These are phyloP conservation scores for Fringilla coelebs DNA, from an alignment of 2,797 vertebrate genomes.

Conservation along the genomic window DNA sequence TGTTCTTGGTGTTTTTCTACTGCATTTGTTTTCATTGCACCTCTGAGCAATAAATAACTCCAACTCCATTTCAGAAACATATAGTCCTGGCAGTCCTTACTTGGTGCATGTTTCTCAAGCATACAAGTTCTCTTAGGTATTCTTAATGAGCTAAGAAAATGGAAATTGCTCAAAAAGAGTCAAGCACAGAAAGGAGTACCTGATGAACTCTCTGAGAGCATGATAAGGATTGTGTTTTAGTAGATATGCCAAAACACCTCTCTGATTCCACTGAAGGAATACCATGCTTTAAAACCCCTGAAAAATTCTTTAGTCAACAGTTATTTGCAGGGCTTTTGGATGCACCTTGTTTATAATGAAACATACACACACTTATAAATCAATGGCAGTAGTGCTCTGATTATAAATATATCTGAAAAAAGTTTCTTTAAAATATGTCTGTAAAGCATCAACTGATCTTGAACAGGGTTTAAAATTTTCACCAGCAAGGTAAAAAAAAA, in stretches of 20 bases:
- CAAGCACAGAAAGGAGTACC: not conserved
- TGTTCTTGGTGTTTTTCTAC: not conserved
- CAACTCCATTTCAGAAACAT: not conserved
- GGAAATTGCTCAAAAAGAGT: not conserved
- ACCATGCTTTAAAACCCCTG: fast-evolving
- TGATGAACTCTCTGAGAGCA: not conserved
- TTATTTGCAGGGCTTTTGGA: not conserved
- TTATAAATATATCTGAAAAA: not conserved
- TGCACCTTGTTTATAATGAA: not conserved
- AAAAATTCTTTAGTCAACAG: not conserved
- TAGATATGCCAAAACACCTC: not conserved
- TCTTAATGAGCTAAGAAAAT: not conserved
- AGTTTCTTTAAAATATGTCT: not conserved
- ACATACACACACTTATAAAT: not conserved
- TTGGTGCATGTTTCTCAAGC: not conserved
- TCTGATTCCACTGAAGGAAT: not conserved
- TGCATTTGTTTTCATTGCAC: not conserved
- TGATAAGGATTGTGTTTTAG: not conserved
- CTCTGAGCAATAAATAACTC: not conserved
- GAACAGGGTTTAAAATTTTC: not conserved
- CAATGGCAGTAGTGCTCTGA: not conserved
- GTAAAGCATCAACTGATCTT: not conserved
- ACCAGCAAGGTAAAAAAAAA: slow-evolving; percentile 28
- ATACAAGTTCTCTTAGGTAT: not conserved
- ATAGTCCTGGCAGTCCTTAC: not conserved